These are phyloP conservation scores for Thereuonema tuberculata DNA, from an alignment of 1,140 invertebrate genomes.

Conservation along the genomic window DNA sequence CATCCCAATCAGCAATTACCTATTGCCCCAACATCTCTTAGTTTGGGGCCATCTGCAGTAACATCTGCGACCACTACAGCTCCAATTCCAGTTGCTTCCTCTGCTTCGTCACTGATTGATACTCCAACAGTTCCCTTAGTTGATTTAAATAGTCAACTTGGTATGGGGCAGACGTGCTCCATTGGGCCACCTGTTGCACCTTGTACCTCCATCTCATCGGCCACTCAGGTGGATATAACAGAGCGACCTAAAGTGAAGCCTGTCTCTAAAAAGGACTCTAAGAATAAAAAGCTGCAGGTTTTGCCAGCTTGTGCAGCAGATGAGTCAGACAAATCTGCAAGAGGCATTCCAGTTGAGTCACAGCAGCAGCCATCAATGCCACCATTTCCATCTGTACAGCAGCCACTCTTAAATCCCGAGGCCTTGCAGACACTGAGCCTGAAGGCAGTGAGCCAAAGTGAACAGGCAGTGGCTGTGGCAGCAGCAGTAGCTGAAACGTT, in stretches of 20 bases:
- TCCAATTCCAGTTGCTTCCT: not conserved
- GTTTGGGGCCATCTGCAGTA: not conserved
- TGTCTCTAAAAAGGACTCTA: constrained; percentile 57
- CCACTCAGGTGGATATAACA: constrained; percentile 23
- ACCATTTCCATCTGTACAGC: constrained; percentile 19
- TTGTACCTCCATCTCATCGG: not conserved
- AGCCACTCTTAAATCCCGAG: constrained; percentile 14
- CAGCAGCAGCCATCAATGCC: too few species aligned
- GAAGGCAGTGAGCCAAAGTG: not conserved
- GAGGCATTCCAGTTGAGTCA: not conserved
- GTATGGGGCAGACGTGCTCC: too few species aligned
- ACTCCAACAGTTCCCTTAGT: not conserved
- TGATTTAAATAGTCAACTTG: too few species aligned
- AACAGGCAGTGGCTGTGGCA: not conserved
- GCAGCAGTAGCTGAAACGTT: too few species aligned
- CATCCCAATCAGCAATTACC: not conserved
- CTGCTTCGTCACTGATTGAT: not conserved
- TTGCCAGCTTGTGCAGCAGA: constrained; percentile 10
- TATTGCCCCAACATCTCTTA: not conserved
- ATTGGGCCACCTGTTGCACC: too few species aligned
- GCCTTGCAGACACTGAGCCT: constrained; percentile 1
- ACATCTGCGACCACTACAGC: not conserved
- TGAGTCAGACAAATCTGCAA: not conserved
- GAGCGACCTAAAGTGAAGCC: constrained; percentile 65
- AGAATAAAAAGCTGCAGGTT: constrained; percentile 30